Percentiles rank a stretch among this genome's conserved stretches.
Conservation (phyloP, 2,797 vertebrate species). For the Eulemur mongoz region DNA sequence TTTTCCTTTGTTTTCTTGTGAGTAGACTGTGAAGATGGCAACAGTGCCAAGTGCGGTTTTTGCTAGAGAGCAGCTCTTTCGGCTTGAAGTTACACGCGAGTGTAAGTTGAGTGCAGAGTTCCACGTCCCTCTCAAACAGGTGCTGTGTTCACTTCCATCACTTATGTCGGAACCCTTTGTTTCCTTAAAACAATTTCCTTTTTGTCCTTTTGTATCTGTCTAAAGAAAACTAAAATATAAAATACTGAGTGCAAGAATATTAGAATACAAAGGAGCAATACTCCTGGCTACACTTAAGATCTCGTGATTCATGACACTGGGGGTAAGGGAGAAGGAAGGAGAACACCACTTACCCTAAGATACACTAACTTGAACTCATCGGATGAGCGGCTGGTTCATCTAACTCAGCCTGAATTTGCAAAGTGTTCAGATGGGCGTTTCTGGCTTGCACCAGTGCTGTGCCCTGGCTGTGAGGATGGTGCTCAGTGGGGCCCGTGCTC, state of each 20-base stretch:
- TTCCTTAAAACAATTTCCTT: conserved; percentile 62
- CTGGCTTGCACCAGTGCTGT: not conserved
- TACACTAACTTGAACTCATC: not conserved
- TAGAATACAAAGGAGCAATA: conserved; percentile 76
- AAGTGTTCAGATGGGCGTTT: rapidly evolving
- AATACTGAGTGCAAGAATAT: conserved; percentile 10
- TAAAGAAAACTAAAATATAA: conserved; percentile 51
- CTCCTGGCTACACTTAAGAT: conserved; percentile 56
- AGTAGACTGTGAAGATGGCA: conserved; percentile 81
- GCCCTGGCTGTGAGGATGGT: not conserved
- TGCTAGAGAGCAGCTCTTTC: conserved; percentile 68
- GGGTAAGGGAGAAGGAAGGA: not conserved
- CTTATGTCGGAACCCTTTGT: conserved; percentile 4
- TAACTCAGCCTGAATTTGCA: not conserved
- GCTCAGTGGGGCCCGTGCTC: not conserved
- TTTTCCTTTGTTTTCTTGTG: conserved; percentile 75
- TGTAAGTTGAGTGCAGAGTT: conserved; percentile 47
- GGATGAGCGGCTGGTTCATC: conserved; percentile 65
- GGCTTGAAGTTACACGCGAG: conserved; percentile 43
- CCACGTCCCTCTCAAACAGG: conserved; percentile 71
- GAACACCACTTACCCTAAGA: conserved; percentile 49
- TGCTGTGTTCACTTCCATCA: conserved; percentile 57
- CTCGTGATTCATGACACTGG: not conserved
- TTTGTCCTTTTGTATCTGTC: conserved; percentile 63
- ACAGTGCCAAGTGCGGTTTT: conserved; percentile 75